Base-by-base conservation (phyloP, 2,797 vertebrate genomes). In the Phalanger gymnotis region DNA sequence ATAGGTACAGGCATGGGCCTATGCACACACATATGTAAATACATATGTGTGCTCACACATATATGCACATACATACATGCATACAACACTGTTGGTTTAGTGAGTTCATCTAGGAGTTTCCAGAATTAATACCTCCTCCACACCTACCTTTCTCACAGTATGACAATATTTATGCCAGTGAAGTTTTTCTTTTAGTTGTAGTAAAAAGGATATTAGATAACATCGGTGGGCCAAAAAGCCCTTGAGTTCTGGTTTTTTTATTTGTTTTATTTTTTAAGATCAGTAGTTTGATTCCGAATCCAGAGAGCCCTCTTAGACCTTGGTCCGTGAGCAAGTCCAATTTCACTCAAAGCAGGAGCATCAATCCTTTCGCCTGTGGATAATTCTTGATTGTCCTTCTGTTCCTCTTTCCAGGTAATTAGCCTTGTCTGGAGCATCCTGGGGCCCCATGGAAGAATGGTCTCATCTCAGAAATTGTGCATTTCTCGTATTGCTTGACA, bases 381-480 rank as follows among this genome's bases (percentile, higher is more conserved):
- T 1, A 12, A 0, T 7, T 22, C 54, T n/a, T 28, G 10, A 19
- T 40, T 0, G 1, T 2, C 4, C 5, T 14, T 0, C 54, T 4
- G 25, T 30, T 19, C n/a, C 25, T 34, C 55, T 61, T 14, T 34
- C 57, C 4, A 28, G 0, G 3, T 55, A 87, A 87, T 51, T 87
- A 47, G 22, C 40, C 40, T 87, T 51, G 40, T 25, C 14, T 1
- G 11, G 11, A 25, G 47, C 2, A 0, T 9, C 73, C 51, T 53
- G 0, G 9, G 1, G n/a, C 14, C n/a, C 52, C 16, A 13, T 0
- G 5, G 31, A 27, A 0, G 0, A 0, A 4, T 1, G 31, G 11
- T 12, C 53, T 40, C 11, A 6, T 6, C 53, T 0, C 0, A 16
- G 25, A 28, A 6, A 1, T 2, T 30, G 0, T 4, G 7, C 10